Evolutionary conservation across 2,888 invertebrate species (phyloP).

Genomic region (Orthosia gracilis): DNA sequence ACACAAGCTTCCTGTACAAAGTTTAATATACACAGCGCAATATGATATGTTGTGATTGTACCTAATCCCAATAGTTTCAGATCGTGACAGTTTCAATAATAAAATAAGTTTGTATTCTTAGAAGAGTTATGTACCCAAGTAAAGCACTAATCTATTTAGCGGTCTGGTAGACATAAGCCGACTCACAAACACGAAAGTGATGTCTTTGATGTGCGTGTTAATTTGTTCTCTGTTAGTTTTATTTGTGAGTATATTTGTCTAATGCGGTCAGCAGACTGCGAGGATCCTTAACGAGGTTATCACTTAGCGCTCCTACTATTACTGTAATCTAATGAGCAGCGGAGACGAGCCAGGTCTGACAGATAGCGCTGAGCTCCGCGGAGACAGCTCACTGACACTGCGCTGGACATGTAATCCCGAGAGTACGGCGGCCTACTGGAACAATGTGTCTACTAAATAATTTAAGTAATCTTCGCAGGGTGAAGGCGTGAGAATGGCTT

Average conservation of each 20-base stretch:
- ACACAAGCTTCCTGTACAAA: too few relatives aligned
- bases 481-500: conserved; percentile 51
- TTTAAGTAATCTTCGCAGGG: conserved; percentile 28
- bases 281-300: conserved; percentile 18
- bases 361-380: background rate
- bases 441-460: conserved; percentile 43
- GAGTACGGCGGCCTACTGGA: background rate
- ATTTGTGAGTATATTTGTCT: conserved; percentile 7
- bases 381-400: background rate
- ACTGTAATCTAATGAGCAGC: conserved; percentile 24
- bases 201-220: conserved; percentile 13
- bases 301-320: background rate
- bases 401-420: conserved; percentile 20
- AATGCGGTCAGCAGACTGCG: conserved; percentile 14
- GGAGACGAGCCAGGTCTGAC: background rate
- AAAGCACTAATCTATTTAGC: background rate
- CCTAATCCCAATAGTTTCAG: background rate
- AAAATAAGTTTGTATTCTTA: background rate
- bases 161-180: background rate
- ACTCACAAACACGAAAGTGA: background rate
- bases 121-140: background rate
- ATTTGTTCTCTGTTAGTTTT: background rate
- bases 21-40: background rate
- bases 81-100: background rate
- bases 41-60: background rate